These are phyloP conservation scores for Criorhina ranunculi DNA, from an alignment of 2,888 invertebrate genomes.

Conservation along the genomic window DNA sequence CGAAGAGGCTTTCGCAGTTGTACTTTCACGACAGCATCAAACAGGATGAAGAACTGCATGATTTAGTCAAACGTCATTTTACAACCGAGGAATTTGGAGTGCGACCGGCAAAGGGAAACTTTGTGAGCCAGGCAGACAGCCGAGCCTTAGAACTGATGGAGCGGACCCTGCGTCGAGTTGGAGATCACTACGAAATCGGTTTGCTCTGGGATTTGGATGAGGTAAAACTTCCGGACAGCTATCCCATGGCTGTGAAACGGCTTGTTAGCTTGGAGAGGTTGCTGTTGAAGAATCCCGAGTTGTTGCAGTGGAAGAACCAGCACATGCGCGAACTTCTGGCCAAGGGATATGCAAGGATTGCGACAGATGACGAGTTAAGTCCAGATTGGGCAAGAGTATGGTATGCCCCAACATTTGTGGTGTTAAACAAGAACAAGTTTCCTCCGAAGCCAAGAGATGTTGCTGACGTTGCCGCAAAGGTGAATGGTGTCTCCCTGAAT, in stretches of 20 bases:
- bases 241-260: constrained; percentile 15
- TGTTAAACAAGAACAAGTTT: background rate
- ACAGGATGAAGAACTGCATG: too few relatives aligned
- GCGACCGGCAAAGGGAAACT: background rate
- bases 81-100: constrained; percentile 49
- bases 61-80: too few relatives aligned
- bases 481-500: background rate
- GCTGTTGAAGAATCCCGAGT: too few relatives aligned
- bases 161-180: constrained; percentile 3
- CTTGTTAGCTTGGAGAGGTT: constrained; percentile 23
- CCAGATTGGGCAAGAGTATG: background rate
- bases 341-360: constrained; percentile 13
- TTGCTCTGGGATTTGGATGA: constrained; percentile 28
- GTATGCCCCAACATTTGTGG: too few relatives aligned
- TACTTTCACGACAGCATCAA: too few relatives aligned
- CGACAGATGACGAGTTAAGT: constrained; percentile 5
- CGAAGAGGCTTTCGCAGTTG: too few relatives aligned
- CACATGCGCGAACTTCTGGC: constrained; percentile 6
- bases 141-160: constrained; percentile 31
- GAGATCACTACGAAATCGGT: too few relatives aligned
- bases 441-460: constrained; percentile 1
- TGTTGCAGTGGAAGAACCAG: constrained; percentile 31
- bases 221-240: constrained; percentile 23
- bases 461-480: background rate
- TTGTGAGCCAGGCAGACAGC: constrained; percentile 7